Evolutionary conservation across 2,888 invertebrate genomes (phyloP), one percentile per base, ranked within the genome.

Genomic region (Electrophaes corylata): DNA sequence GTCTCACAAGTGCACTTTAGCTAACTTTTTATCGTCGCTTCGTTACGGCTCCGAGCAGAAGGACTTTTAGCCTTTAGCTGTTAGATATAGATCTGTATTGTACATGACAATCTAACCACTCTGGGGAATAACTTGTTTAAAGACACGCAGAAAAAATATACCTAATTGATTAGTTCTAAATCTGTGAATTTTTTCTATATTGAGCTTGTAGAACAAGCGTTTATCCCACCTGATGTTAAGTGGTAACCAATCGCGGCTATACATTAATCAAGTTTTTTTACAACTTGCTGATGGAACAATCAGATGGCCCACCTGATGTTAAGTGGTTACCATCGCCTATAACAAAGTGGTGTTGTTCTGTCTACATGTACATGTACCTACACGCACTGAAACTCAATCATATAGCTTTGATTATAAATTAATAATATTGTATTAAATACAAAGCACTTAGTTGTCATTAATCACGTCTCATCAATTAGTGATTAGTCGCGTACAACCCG

Each of bases 1-100:
- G 37, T 48, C 35, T 39, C 40, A 19, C 8, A 19, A 49, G 49
- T 49, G 49, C 49, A 49, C 49, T 49, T 49, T 19, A n/a, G n/a
- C 26, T 16, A 31, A 49, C 40, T 49, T 49, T 48, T 49, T 49
- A 49, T 49, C 40, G 20, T 14, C 12, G 18, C 37, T 47, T 23
- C 47, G 37, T 31, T 31, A 49, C 26, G 16, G 40, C 37, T 31
- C 29, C n/a, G 19, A 10, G 35, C 35, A 4, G 18, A 44, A 33
- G 35, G 46, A 46, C 33, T 18, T 45, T 14, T 31, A 26, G 29
- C 44, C 19, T 31, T 45, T 45, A 29, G 16, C 29, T 14, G 8
- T 44, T 16, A 4, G 3, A 26, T 26, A 5, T n/a, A 23, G 11
- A 23, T 11, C 31, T 31, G 19, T 10, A n/a, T 6, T 14, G 33